Evolutionary conservation across 2,797 vertebrate genomes (phyloP).

Genomic region (Sciaenops ocellatus): DNA sequence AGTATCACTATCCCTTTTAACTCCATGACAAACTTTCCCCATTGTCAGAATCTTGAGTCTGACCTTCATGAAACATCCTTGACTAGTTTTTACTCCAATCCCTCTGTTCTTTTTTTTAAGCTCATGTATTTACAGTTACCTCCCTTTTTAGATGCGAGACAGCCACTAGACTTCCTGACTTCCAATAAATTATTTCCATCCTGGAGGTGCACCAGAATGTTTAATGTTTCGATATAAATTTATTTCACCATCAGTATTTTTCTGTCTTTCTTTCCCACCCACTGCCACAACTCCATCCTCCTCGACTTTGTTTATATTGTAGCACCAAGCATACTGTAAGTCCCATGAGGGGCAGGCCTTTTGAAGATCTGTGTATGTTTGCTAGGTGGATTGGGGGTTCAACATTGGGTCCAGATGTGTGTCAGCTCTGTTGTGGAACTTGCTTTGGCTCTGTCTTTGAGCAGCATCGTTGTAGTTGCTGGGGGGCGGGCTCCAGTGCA

Average conservation of each 20-base stretch:
- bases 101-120: slow-evolving; percentile 6
- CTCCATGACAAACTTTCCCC: slow-evolving; percentile 43
- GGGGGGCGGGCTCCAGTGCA: slow-evolving; percentile 6
- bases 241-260: slow-evolving; percentile 10
- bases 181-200: slow-evolving; percentile 45
- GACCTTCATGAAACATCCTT: slow-evolving; percentile 51
- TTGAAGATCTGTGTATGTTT: slow-evolving; percentile 55
- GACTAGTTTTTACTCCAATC: slow-evolving; percentile 11
- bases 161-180: background rate
- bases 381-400: slow-evolving; percentile 25
- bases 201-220: slow-evolving; percentile 15
- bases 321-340: slow-evolving; percentile 30
- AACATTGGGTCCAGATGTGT: slow-evolving; percentile 72
- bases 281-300: background rate
- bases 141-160: slow-evolving; percentile 3
- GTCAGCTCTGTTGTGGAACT: slow-evolving; percentile 44
- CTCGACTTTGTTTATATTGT: slow-evolving; percentile 27
- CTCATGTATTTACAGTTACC: slow-evolving; percentile 31
- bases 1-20: slow-evolving; percentile 58
- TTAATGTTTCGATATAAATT: slow-evolving; percentile 6
- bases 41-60: slow-evolving; percentile 44
- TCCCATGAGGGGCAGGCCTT: slow-evolving; percentile 36
- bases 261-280: background rate
- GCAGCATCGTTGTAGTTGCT: slow-evolving; percentile 39
- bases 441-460: slow-evolving; percentile 28